Conservation (phyloP, 1,140 invertebrate genomes). For the Danaus melanippus region DNA sequence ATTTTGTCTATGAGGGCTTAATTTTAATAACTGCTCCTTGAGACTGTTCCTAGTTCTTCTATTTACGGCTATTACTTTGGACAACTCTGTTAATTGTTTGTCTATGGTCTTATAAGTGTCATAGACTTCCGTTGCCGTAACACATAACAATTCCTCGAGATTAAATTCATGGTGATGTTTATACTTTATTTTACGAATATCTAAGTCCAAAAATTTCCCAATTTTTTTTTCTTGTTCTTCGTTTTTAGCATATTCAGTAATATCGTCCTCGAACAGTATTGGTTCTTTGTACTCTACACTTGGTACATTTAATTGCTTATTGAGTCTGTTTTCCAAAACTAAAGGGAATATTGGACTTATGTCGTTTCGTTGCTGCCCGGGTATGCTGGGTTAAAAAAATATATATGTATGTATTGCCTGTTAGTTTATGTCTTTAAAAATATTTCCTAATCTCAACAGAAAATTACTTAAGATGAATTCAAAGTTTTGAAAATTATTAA, state of each 20-base stretch:
- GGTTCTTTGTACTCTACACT: conserved; percentile 42
- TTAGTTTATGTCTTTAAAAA: too few species aligned
- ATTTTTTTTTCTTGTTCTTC: conserved; percentile 11
- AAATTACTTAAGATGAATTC: too few species aligned
- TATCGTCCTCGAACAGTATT: conserved; percentile 31
- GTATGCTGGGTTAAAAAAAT: conserved; percentile 13
- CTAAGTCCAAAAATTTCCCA: conserved; percentile 47
- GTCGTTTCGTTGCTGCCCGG: conserved; percentile 13
- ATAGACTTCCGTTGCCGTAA: conserved; percentile 36
- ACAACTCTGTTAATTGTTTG: conserved; percentile 28
- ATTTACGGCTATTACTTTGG: conserved; percentile 38
- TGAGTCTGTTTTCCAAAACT: conserved; percentile 32
- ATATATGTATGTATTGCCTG: too few species aligned
- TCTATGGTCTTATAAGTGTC: conserved; percentile 29
- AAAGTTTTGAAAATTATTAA: too few species aligned
- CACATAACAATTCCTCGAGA: conserved; percentile 41
- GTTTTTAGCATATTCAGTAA: conserved; percentile 21
- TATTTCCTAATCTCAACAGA: too few species aligned
- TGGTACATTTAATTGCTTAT: conserved; percentile 21
- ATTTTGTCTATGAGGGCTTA: conserved; percentile 38
- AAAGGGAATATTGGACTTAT: conserved; percentile 46
- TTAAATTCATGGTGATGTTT: conserved; percentile 47
- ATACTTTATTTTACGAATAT: conserved; percentile 42
- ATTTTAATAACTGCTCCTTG: conserved; percentile 42
- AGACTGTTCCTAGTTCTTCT: conserved; percentile 50